Evolutionary conservation across 2,113 vertebrate genomes (phyloP).

Genomic region (Thymallus thymallus): DNA sequence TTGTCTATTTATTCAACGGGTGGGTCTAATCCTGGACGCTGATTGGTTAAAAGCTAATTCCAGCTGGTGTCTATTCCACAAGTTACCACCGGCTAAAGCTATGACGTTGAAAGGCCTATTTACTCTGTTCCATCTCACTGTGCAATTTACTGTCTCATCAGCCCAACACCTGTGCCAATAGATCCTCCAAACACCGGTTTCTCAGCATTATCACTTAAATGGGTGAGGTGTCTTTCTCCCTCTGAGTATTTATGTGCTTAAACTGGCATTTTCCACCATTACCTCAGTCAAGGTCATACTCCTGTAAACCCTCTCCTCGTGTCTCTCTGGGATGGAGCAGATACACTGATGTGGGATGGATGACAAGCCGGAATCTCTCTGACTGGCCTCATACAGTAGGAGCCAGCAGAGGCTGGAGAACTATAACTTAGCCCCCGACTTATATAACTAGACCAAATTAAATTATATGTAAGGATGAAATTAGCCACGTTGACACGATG

Average conservation of each 20-base stretch:
- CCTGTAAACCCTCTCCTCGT: not conserved
- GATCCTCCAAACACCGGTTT: too few species aligned
- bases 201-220: not conserved
- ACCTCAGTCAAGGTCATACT: conserved; percentile 24
- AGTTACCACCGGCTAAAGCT: too few species aligned
- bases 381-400: not conserved
- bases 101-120: too few species aligned
- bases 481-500: not conserved
- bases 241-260: not conserved
- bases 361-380: too few species aligned
- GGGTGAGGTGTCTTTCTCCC: not conserved
- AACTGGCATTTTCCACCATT: not conserved
- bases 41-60: too few species aligned
- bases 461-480: not conserved
- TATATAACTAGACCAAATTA: too few species aligned
- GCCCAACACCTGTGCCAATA: too few species aligned
- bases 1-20: not conserved
- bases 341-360: not conserved
- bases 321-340: not conserved
- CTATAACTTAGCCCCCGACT: not conserved
- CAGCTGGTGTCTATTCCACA: too few species aligned
- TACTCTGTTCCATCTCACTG: too few species aligned
- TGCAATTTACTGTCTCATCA: too few species aligned
- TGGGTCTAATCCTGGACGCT: too few species aligned
- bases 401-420: not conserved